Evolutionary conservation across 2,113 vertebrate genomes (phyloP), one percentile per base, ranked within the genome.

Genomic region (Trogon melanurus): DNA sequence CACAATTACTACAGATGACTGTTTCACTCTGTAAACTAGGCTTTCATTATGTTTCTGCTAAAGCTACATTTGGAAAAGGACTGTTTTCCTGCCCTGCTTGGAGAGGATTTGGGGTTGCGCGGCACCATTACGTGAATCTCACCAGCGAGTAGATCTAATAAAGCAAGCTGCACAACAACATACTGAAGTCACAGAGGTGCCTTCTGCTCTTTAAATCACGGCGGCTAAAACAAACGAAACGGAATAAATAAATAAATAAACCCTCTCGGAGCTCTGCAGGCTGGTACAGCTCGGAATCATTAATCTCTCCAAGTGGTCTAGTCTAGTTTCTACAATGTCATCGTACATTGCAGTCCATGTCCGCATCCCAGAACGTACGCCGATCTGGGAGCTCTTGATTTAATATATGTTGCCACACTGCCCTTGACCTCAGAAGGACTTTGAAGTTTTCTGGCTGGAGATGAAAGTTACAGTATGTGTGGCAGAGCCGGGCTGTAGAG

Each of bases 401-500:
- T 94, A 95, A 95, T 80, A 79, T 53, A 92, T 71, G 88, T 92
- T 97, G 83, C 79, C 89, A 89, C 48, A 89, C 65, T 92, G 87
- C 82, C 88, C 91, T 93, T 95, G 94, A 96, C 95, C 93, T 97
- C 73, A 80, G 79, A 47, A 92, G 81, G 82, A 92, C 85, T 87
- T 93, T 95, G 90, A 96, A 62, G 70, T 95, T 97, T 95, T 93
- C 85, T 97, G 96, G 90, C 93, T 95, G 50, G 71, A 94, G 84
- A 96, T 97, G 92, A 97, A 98, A 97, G 85, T 91, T 96, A 73
- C 92, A 85, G 80, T 95, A 93, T 62, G 76, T 89, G 91, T 72
- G 91, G 85, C 86, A 96, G 82, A 95, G 65, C 32, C 3, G 2
- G 57, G 88, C 82, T 54, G n/a, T 45, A 82, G 64, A 48, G 30